Evolutionary conservation across 2,888 invertebrate species (phyloP), one percentile per base, ranked within the genome.

Genomic region (Epistrophe grossulariae): DNA sequence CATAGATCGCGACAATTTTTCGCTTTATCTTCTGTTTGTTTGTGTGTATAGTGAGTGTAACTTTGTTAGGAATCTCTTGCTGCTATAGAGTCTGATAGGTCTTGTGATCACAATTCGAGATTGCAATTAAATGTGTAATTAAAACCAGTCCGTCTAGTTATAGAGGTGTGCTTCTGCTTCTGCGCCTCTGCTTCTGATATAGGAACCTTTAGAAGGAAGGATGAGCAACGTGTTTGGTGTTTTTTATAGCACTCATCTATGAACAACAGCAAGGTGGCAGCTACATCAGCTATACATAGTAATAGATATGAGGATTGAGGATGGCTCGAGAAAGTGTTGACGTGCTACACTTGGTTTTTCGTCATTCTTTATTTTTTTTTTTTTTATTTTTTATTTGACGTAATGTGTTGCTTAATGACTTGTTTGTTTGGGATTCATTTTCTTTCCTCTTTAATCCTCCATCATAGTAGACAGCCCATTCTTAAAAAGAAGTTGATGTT

Each of bases 41-140:
- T 24, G 24, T 24, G 24, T 24, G 24, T 24, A 24, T 24, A 24
- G 50, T 13, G 1, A 13, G 48, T 38, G 45, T 76, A 77, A 80
- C 84, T 80, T 52, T 24, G 13, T 1, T 6, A 24, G 55, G 35
- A 35, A 35, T 35, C 35, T 35, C 35, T 31, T 0, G 5, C 24
- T 35, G 35, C 7, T 35, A 31, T 31, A 35, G 57, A 74, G 71
- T 79, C 84, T 70, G 50, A 24, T 43, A 72, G 24, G 72, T 80
- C 70, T 77, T 81, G 66, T 13, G 84, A 84, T 84, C 72, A 81
- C 68, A 72, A 81, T 84, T 71, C 77, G 55, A 19, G 84, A 81
- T 81, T 70, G 77, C 81, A 78, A 81, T 84, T 84, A 84, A 84
- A 81, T 81, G 81, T 81, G 81, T 85, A 81, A 85, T 85, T 85